These are phyloP conservation scores for Nezara viridula DNA, from an alignment of 2,888 invertebrate genomes.

Conservation along the genomic window DNA sequence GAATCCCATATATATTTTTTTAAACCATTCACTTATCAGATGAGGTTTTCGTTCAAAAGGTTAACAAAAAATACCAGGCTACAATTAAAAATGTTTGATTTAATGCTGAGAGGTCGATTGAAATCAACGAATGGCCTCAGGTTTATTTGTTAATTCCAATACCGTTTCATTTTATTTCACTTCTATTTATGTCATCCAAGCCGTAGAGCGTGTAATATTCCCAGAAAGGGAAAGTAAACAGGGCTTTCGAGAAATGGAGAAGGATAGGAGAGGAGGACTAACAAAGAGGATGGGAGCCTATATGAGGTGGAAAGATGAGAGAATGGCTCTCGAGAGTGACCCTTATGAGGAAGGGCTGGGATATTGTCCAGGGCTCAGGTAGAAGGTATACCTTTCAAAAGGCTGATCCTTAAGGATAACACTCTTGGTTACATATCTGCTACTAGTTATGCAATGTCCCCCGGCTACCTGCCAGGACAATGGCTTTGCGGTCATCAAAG, in stretches of 20 bases:
- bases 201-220: neutral
- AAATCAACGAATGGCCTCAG: neutral
- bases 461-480: conserved; percentile 32
- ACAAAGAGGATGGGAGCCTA: neutral
- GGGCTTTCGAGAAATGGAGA: conserved; percentile 41
- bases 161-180: neutral
- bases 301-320: conserved; percentile 46
- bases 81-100: too few species aligned
- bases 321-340: conserved; percentile 31
- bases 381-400: conserved; percentile 47
- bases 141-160: neutral
- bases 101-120: neutral
- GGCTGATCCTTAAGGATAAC: conserved; percentile 33
- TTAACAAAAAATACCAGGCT: too few species aligned
- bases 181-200: neutral
- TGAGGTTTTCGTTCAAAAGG: too few species aligned
- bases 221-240: conserved; percentile 19
- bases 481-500: conserved; percentile 45
- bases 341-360: conserved; percentile 49
- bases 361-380: conserved; percentile 37
- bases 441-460: conserved; percentile 35
- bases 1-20: too few species aligned
- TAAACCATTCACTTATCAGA: too few species aligned
- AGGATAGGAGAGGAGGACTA: conserved; percentile 6
- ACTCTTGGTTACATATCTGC: conserved; percentile 41